Base-by-base conservation (phyloP, 2,113 vertebrate species). In the Polypterus senegalus region DNA sequence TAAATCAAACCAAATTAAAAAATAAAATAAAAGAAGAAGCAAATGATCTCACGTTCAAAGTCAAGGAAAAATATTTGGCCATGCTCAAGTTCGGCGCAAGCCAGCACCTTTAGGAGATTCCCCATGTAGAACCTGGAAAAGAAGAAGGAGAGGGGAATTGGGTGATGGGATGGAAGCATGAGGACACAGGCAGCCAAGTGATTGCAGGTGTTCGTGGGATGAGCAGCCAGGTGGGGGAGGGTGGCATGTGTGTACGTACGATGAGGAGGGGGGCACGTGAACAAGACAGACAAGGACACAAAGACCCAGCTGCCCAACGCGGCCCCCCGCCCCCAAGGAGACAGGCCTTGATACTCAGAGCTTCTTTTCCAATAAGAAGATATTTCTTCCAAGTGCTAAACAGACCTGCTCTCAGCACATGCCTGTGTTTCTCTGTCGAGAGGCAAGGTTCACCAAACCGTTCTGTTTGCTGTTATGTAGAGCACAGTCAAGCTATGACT, bases 41-140 rank as follows among this genome's bases (percentile, higher is more conserved):
- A 72, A 76, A 87, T 87, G 88, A 85, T 89, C 92, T 94, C 92
- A 94, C 91, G 86, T 93, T 93, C 91, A 93, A 93, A 93, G 92
- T 92, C 92, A 93, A 94, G 92, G 91, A 90, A 92, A 94, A 94
- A 86, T 88, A 91, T 93, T 88, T 85, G 89, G 86, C 92, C 89
- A 90, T 91, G 91, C 87, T 93, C 91, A 90, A 92, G 88, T 72
- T 93, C 90, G 85, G 85, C 80, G 87, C 89, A 92, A 90, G 91
- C 86, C 89, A 92, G 88, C 86, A 92, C 89, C 92, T 92, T 93
- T 88, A 94, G 89, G 88, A 93, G 89, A 84, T 92, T 92, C 86
- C 92, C 91, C 92, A 93, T 92, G 86, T 88, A 86, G 88, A 84
- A 88, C 90, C 91, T 93, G 87, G 86, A 93, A 92, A 85, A 92